Percentiles rank a stretch among this genome's conserved stretches.
Conservation (phyloP, 2,113 vertebrate genomes). For the Choloepus hoffmanni region DNA sequence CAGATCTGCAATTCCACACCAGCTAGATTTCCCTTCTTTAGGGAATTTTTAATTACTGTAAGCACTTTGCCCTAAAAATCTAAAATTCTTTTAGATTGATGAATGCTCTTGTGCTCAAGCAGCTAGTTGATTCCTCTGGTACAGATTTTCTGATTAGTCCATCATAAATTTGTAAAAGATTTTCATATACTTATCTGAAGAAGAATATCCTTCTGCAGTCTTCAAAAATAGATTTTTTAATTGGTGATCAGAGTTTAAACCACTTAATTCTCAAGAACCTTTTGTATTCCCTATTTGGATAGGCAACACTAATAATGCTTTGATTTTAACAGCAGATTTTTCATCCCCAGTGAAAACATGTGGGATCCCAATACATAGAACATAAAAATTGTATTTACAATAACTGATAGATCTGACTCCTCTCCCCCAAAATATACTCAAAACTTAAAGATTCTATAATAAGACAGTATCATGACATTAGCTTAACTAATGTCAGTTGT, state of each 20-base stretch:
- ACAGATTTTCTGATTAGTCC: not conserved
- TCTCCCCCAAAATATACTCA: not conserved
- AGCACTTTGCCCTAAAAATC: not conserved
- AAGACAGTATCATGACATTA: not conserved
- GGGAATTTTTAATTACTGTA: not conserved
- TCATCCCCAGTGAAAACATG: not conserved
- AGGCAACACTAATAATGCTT: not conserved
- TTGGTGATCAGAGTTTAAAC: not conserved
- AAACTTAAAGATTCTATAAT: not conserved
- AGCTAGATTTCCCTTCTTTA: not conserved
- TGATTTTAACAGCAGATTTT: not conserved
- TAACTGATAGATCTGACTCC: not conserved
- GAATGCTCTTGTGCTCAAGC: not conserved
- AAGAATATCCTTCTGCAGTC: not conserved
- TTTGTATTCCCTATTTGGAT: not conserved
- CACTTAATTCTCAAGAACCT: not conserved
- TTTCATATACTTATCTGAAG: not conserved
- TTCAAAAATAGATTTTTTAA: conserved; percentile 21
- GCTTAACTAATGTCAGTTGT: not conserved
- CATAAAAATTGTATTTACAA: not conserved
- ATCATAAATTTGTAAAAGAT: conserved; percentile 10
- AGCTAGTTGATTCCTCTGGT: conserved; percentile 16
- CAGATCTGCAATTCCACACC: not conserved
- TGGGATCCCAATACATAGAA: not conserved
- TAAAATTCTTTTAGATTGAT: not conserved